Base-by-base conservation (phyloP, 1,140 invertebrate genomes). In the Sesamia nonagrioides region DNA sequence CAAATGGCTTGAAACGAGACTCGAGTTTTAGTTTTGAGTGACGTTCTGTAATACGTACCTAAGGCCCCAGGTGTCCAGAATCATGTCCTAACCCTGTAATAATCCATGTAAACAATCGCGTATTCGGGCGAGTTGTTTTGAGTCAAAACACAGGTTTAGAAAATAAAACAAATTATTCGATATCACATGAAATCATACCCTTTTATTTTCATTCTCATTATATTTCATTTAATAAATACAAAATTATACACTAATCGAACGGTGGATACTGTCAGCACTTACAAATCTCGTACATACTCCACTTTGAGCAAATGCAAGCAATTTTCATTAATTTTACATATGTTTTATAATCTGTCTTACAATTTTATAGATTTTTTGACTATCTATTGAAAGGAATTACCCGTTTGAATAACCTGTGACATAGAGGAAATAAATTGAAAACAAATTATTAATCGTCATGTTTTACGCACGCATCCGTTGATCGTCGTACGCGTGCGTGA, bases 161-260 rank as follows among this genome's bases (percentile, higher is more conserved):
- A 9, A 75, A 75, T 63, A 18, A 88, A 92, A 87, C 85, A 84
- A 92, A 91, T 89, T 77, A 83, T 82, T 73, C 80, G 77, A 87
- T 93, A 94, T 94, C 92, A 94, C 92, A 93, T 92, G 85, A 89
- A 92, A 88, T 89, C 86, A 85, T 93, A 93, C 91, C 92, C 91
- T 92, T 94, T 94, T 92, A 91, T 89, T 91, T 86, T 87, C 88
- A 87, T 68, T 89, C 89, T 85, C 52, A 79, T 84, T 86, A 80
- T 84, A 89, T 90, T 89, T 89, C 82, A 85, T 89, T 86, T 88
- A 85, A 89, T 88, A 88, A 90, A 91, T 92, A 93, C 87, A 92
- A 87, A 87, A 88, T 85, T 89, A 89, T 85, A 89, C 80, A 88
- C 88, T 91, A 92, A 81, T 78, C 78, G 79, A 85, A 90, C 92